Conservation (phyloP, 2,797 vertebrate species). For the Cyprinella venusta region DNA sequence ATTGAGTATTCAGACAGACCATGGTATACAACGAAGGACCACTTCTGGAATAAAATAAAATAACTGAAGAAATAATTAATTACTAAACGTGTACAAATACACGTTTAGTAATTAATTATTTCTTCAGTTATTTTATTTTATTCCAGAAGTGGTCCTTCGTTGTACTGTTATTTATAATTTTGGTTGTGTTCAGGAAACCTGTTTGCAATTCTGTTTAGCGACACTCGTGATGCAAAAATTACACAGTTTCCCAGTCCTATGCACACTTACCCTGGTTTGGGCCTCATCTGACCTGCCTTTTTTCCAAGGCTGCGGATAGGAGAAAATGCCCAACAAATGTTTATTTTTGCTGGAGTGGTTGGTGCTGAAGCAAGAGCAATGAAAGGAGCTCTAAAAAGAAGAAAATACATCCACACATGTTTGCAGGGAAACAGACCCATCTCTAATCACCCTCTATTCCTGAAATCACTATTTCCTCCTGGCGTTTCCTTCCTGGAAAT, state of each 20-base stretch:
- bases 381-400: constrained; percentile 41
- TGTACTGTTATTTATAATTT: not conserved
- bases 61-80: too few relatives aligned
- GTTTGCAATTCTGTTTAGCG: not conserved
- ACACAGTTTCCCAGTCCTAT: constrained; percentile 2
- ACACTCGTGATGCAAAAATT: constrained; percentile 1
- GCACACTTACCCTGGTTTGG: not conserved
- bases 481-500: constrained; percentile 21
- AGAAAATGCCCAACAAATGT: constrained; percentile 58
- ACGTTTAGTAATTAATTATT: not conserved
- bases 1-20: too few relatives aligned
- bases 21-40: too few relatives aligned
- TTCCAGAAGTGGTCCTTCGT: not conserved
- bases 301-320: constrained; percentile 22
- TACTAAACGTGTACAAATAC: too few relatives aligned
- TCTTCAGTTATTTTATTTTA: not conserved
- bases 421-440: constrained; percentile 43
- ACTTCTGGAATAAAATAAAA: too few relatives aligned
- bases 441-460: constrained; percentile 47
- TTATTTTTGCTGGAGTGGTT: constrained; percentile 58
- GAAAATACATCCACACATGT: constrained; percentile 48
- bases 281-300: constrained; percentile 29
- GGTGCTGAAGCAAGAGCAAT: constrained; percentile 45
- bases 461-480: constrained; percentile 53
- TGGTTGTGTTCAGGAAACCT: not conserved